phyloP scores from a whole-genome alignment of 2,797 vertebrate genomes.

The Novumbra hubbsi region DNA sequence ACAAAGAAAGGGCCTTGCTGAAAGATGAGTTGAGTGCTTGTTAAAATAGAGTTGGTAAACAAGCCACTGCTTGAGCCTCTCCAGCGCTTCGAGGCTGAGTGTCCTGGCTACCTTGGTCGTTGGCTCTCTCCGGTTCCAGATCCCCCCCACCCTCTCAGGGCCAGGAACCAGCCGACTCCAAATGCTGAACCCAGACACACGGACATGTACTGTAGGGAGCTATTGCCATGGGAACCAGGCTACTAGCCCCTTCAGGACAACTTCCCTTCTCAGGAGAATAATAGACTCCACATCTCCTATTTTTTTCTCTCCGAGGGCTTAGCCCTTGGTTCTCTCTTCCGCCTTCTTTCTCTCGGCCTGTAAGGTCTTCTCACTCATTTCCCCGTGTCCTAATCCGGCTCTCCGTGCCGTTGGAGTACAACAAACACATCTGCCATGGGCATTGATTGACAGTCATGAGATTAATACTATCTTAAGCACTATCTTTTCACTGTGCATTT shows the following conservation, averaged over 20 bases:
- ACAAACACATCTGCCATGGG: slow-evolving; percentile 15
- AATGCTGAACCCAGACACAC: slow-evolving; percentile 32
- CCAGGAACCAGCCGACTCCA: slow-evolving; percentile 33
- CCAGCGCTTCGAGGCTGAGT: slow-evolving; percentile 46
- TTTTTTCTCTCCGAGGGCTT: slow-evolving; percentile 21
- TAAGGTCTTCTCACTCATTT: slow-evolving; percentile 9
- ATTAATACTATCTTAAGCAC: slow-evolving; percentile 45
- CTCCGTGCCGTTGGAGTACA: not conserved
- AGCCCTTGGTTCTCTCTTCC: slow-evolving; percentile 25
- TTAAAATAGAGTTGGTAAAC: slow-evolving; percentile 33
- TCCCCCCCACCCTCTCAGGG: slow-evolving; percentile 52
- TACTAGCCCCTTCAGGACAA: slow-evolving; percentile 74
- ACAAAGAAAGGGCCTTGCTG: not conserved
- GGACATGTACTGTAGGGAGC: slow-evolving; percentile 43
- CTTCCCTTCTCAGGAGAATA: slow-evolving; percentile 71
- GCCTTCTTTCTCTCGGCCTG: slow-evolving; percentile 28
- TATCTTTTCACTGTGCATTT: slow-evolving; percentile 45
- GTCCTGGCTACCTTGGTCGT: not conserved
- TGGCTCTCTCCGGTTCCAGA: slow-evolving; percentile 34
- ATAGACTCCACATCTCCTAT: slow-evolving; percentile 71
- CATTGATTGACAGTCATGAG: slow-evolving; percentile 34
- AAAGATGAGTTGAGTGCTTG: slow-evolving; percentile 19
- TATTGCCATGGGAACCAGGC: slow-evolving; percentile 84
- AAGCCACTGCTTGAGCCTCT: slow-evolving; percentile 43
- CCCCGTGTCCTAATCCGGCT: not conserved